Evolutionary conservation across 2,797 vertebrate genomes (phyloP), one percentile per base, ranked within the genome.

Genomic region (Amazona finschi): DNA sequence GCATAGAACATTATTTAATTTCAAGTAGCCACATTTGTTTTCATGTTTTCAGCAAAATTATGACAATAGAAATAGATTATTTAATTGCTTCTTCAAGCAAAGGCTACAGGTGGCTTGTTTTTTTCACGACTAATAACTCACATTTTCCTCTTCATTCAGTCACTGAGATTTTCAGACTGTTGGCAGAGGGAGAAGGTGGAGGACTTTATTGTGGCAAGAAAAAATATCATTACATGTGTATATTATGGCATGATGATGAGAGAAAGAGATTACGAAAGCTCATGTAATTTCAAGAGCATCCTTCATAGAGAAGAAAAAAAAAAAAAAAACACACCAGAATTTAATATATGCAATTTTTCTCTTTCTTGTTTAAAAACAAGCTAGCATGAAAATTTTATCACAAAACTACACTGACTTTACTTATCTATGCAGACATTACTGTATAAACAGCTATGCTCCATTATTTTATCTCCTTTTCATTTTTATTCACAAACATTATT

Each of bases 1-100:
- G 91, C 77, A 82, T 41, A 75, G 5, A 92, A 50, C 53, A 96
- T 95, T 95, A 93, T 95, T 96, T 80, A 97, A 25, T 69, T 95
- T 95, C 80, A 96, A 85, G 61, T 82, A 93, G 72, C 85, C 65
- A 62, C 75, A 94, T 95, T 96, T 96, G 74, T 93, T 97, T 96
- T 89, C 28, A 70, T 83, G 61, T 94, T 96, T 96, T 69, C 73
- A 79, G 77, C 44, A 95, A 96, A 97, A 97, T 94, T 91, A 94
- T 95, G 92, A 95, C 91, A 96, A 81, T 89, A 90, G 67, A 92
- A 97, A 96, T 62, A 87, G 84, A 95, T 97, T 95, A 95, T 87
- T 96, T 90, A 96, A 96, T 93, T 96, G 61, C 50, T 89, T 96
- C 80, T 95, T 92, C 65, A 94, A 95, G 72, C 25, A 69, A 83